These are phyloP conservation scores for Melanerpes aurifrons DNA, from an alignment of 2,113 vertebrate species.

Conservation along the genomic window DNA sequence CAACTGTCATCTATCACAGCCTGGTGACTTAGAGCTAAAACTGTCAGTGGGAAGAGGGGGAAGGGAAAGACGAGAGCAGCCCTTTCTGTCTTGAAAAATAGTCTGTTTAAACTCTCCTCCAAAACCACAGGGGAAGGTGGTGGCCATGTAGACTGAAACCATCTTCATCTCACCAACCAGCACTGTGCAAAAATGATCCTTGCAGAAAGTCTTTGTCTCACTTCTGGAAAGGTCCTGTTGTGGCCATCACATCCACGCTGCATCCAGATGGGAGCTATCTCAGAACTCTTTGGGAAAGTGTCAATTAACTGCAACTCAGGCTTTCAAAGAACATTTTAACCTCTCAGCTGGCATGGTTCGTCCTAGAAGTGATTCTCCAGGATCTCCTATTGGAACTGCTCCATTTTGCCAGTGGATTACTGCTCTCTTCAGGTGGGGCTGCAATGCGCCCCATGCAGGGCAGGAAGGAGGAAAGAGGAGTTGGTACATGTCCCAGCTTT, in stretches of 20 bases:
- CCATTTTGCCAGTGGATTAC: background rate
- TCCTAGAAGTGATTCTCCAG: background rate
- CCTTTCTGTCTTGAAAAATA: background rate
- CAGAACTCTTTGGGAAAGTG: background rate
- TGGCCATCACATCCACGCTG: background rate
- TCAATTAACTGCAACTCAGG: background rate
- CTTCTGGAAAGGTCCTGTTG: background rate
- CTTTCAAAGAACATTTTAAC: background rate
- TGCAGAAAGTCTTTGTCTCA: background rate
- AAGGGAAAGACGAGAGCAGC: background rate
- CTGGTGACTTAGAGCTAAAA: background rate
- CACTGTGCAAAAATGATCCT: background rate
- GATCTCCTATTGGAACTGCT: background rate
- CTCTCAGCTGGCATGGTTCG: background rate
- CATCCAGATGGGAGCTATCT: background rate
- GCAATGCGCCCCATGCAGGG: background rate
- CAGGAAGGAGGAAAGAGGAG: background rate
- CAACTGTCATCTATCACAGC: slow-evolving; percentile 25
- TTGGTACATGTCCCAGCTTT: background rate
- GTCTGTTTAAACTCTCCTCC: background rate
- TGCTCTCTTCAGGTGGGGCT: background rate
- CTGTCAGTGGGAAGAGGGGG: slow-evolving; percentile 8
- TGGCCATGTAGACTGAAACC: background rate
- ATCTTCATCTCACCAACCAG: background rate
- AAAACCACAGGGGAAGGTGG: background rate